Evolutionary conservation across 1,140 invertebrate genomes (phyloP), one percentile per base, ranked within the genome.

Genomic region (Phymorhynchus buccinoides): DNA sequence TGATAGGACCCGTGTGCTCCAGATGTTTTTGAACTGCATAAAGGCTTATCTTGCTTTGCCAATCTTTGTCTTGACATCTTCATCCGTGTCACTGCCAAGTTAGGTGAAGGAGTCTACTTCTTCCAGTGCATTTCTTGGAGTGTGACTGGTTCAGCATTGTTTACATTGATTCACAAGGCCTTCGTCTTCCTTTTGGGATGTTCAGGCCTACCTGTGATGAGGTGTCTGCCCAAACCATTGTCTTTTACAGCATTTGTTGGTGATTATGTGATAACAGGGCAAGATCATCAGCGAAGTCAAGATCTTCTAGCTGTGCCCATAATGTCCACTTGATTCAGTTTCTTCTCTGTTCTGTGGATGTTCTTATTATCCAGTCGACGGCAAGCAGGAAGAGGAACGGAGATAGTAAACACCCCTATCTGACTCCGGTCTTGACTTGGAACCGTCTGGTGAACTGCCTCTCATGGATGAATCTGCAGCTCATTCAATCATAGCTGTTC

Each of bases 321-420:
- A n/a, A n/a, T 83, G 85, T 83, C 83, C 85, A 86, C 22, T 37
- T 12, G 68, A 73, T 86, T 84, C 84, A 83, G 42, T 85, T 32
- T 32, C 84, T 86, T 30, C 82, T 84, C 14, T 84, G 78, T 81
- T 37, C 75, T 79, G 84, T 87, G 7, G 80, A 35, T 35, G 56
- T 82, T 48, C 48, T 87, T 86, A 85, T 88, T 18, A 87, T 83
- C 86, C 84, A 88, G 82, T 88, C 86, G 22, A 87, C 71, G 35
- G 56, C 80, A 30, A 86, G 56, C 12, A 86, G 80, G 71, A 85
- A 87, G 6, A 87, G 37, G 35, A 84, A 86, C 0, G 52, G 82
- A n/a, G 83, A 86, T 80, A 86, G 83, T n/a, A 73, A 32, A 48
- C 87, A 86, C n/a, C 84, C 68, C 30, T 87, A 79, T 68, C 52